These are phyloP conservation scores for Helicoverpa zea DNA, from an alignment of 1,140 invertebrate species.

Conservation along the genomic window DNA sequence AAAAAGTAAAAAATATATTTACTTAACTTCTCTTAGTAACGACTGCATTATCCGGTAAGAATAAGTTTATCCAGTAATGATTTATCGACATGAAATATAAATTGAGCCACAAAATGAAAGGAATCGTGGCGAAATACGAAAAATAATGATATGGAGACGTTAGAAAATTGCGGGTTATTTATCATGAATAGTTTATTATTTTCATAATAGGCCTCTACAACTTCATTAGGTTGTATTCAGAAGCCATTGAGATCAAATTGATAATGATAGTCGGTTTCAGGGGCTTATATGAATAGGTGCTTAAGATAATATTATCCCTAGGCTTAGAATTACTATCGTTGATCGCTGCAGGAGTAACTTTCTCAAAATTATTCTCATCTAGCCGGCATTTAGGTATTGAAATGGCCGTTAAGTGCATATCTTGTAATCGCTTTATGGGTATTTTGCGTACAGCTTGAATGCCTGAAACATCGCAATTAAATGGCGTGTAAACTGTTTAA, in stretches of 20 bases:
- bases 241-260: conserved; percentile 49
- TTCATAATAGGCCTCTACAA: conserved; percentile 36
- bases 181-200: conserved; percentile 46
- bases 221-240: conserved; percentile 46
- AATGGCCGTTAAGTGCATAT: conserved; percentile 25
- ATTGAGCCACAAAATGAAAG: conserved; percentile 36
- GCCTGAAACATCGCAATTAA: conserved; percentile 47
- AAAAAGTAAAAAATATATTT: too few relatives aligned
- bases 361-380: conserved; percentile 44
- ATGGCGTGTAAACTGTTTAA: conserved; percentile 44
- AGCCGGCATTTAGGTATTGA: conserved; percentile 22
- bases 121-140: conserved; percentile 24
- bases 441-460: conserved; percentile 32
- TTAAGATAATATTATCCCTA: conserved; percentile 42
- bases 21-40: too few relatives aligned
- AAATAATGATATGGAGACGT: conserved; percentile 31
- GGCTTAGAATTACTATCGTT: conserved; percentile 41
- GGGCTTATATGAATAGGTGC: conserved; percentile 42
- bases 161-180: conserved; percentile 33
- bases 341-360: conserved; percentile 35
- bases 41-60: not conserved
- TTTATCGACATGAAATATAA: conserved; percentile 34
- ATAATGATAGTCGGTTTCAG: conserved; percentile 43
- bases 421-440: conserved; percentile 31
- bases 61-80: conserved; percentile 21